Conservation (phyloP, 1,140 invertebrate genomes). For the Drosophila carrolli region DNA sequence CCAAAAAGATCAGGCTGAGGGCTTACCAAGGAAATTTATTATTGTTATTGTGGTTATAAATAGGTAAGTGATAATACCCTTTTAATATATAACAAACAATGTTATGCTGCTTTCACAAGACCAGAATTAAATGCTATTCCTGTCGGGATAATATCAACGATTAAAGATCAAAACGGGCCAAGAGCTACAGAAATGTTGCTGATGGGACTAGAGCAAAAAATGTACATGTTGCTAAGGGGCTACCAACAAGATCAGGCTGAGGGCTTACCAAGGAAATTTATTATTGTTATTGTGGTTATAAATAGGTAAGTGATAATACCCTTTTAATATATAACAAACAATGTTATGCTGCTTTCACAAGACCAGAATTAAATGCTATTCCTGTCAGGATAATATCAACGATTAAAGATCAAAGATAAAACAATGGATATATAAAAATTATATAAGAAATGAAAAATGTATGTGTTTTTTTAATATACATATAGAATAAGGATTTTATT, state of each 20-base stretch:
- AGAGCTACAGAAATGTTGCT: slow-evolving; percentile 18
- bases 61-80: neutral
- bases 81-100: neutral
- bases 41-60: neutral
- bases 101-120: neutral
- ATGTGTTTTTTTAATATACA: no score
- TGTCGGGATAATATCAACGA: no score
- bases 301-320: neutral
- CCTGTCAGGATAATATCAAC: no score
- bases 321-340: neutral
- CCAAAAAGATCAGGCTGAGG: neutral
- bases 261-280: neutral
- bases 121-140: neutral
- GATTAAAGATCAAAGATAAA: no score
- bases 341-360: neutral
- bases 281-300: neutral
- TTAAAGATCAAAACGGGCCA: slow-evolving; percentile 55
- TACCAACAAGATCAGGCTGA: neutral
- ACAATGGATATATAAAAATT: no score
- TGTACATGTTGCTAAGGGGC: slow-evolving; percentile 2
- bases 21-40: neutral
- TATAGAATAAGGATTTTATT: no score
- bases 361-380: neutral
- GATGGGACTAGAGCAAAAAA: slow-evolving; percentile 12
- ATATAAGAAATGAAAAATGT: no score